Conservation (phyloP, 2,888 invertebrate genomes). For the Drosophila rubida region DNA sequence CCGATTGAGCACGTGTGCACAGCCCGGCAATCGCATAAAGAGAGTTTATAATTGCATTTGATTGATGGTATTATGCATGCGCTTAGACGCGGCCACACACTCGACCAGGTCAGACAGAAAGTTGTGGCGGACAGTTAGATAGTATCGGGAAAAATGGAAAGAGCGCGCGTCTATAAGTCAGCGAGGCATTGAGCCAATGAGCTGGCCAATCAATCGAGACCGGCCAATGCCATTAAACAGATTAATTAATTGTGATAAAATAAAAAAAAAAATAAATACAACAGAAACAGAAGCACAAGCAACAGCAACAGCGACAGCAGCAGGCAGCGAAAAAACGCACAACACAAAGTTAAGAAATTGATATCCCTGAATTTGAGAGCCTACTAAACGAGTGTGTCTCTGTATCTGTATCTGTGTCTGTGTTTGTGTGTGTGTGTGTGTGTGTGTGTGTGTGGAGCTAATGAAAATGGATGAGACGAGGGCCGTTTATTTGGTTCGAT, state of each 20-base stretch:
- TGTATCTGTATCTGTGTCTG: not conserved
- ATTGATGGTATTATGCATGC: conserved; percentile 73
- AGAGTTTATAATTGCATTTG: conserved; percentile 74
- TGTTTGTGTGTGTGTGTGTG: not conserved
- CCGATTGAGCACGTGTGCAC: not conserved
- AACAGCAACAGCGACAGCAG: not conserved
- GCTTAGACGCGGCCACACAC: conserved; percentile 25
- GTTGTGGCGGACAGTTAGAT: not conserved
- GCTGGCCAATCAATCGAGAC: conserved; percentile 57
- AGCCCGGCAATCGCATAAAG: conserved; percentile 14
- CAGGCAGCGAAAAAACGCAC: conserved; percentile 9
- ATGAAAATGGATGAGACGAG: conserved; percentile 51
- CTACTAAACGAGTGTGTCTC: not conserved
- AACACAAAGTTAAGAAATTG: conserved; percentile 50
- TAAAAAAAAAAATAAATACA: conserved; percentile 24
- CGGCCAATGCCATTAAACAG: conserved; percentile 66
- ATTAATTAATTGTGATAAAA: conserved; percentile 77
- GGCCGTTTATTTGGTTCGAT: conserved; percentile 9
- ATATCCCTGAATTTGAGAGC: conserved; percentile 34
- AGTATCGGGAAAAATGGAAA: not conserved
- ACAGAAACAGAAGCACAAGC: too few relatives aligned
- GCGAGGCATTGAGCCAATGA: conserved; percentile 42
- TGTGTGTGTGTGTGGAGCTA: conserved; percentile 16
- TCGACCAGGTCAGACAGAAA: conserved; percentile 24
- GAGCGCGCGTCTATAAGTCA: conserved; percentile 13